Conservation (phyloP, 2,797 vertebrate species). For the Ciconia nigra region DNA sequence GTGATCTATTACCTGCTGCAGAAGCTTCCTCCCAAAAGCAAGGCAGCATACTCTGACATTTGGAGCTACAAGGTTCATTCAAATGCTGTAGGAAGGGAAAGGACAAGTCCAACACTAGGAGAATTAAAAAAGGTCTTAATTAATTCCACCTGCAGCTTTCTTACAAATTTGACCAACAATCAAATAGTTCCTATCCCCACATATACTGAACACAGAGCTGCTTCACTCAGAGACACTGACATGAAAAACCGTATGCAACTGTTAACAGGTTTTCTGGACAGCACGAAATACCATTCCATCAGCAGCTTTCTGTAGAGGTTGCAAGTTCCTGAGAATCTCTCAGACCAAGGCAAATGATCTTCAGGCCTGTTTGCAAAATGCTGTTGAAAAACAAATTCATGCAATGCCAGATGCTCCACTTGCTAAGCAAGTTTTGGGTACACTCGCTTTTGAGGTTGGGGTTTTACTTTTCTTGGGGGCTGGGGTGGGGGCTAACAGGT, state of each 20-base stretch:
- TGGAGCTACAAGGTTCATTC: background rate
- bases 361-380: background rate
- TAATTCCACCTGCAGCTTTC: background rate
- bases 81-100: background rate
- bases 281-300: background rate
- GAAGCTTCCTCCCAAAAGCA: background rate
- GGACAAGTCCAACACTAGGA: background rate
- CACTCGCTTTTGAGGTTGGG: background rate
- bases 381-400: background rate
- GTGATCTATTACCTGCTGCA: background rate
- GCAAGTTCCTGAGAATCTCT: background rate
- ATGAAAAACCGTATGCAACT: too few relatives aligned
- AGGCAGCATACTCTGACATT: background rate
- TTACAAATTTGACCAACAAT: background rate
- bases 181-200: too few relatives aligned
- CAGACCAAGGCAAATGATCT: background rate
- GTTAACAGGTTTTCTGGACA: too few relatives aligned
- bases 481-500: too few relatives aligned
- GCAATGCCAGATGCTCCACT: background rate
- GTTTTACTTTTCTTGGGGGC: background rate
- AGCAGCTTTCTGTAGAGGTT: rapidly evolving
- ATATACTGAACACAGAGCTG: background rate
- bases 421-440: background rate
- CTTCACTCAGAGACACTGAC: background rate
- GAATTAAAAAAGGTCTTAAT: background rate